Evolutionary conservation across 2,797 vertebrate species (phyloP).

Genomic region (Netta rufina): DNA sequence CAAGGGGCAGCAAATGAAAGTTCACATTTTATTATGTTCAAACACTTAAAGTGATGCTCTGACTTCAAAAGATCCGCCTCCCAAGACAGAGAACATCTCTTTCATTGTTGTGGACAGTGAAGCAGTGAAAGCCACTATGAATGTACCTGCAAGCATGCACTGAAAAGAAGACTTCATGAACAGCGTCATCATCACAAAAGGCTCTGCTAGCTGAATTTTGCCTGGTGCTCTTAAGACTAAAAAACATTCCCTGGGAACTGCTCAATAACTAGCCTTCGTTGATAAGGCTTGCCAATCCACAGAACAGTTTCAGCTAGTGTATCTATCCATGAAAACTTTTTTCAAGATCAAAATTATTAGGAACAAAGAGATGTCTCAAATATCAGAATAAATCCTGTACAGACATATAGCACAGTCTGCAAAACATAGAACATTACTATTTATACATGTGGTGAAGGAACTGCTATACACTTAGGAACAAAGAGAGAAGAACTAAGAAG

Average conservation of each 20-base stretch:
- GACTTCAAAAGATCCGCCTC: neutral
- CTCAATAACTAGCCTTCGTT: neutral
- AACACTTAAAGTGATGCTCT: neutral
- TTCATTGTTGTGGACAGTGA: neutral
- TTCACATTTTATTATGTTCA: neutral
- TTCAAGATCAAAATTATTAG: neutral
- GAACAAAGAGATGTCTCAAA: neutral
- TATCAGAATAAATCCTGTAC: neutral
- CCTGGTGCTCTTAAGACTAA: neutral
- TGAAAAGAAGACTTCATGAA: neutral
- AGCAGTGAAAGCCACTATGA: neutral
- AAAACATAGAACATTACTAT: neutral
- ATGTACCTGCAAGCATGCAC: neutral
- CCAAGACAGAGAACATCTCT: neutral
- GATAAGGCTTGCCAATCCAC: neutral
- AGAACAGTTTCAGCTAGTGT: neutral
- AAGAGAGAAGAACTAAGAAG: neutral
- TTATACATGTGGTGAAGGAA: neutral
- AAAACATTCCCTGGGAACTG: neutral
- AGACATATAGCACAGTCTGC: neutral
- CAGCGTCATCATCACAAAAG: neutral
- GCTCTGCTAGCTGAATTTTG: neutral
- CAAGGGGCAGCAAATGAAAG: neutral
- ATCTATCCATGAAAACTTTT: neutral
- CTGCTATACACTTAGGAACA: neutral